phyloP scores from a whole-genome alignment of 2,797 vertebrate genomes.

The Syngnathus acus region DNA sequence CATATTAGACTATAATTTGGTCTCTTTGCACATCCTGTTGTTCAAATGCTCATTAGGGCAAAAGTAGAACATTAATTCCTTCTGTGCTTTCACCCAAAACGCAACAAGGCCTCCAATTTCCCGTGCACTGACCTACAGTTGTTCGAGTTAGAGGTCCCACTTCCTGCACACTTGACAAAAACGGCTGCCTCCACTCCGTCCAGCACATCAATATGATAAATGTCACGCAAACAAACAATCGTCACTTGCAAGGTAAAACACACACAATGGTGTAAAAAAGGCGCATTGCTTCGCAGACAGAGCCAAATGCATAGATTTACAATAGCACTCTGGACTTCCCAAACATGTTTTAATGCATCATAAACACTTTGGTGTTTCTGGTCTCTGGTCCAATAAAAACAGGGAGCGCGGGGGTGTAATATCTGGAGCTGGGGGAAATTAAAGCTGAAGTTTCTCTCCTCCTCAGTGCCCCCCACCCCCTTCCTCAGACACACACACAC shows the following conservation, averaged over 20 bases:
- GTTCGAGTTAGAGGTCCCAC: constrained; percentile 7
- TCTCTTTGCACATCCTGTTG: constrained; percentile 48
- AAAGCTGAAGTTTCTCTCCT: constrained; percentile 68
- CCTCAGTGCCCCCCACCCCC: constrained; percentile 38
- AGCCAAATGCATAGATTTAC: constrained; percentile 65
- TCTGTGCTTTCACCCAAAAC: constrained; percentile 39
- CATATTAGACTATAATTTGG: constrained; percentile 56
- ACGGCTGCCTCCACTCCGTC: constrained; percentile 18
- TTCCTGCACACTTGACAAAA: constrained; percentile 18
- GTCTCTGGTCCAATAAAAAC: constrained; percentile 70
- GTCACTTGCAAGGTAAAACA: constrained; percentile 47
- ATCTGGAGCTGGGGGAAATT: constrained; percentile 73
- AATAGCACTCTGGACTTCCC: constrained; percentile 50
- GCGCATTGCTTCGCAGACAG: constrained; percentile 46
- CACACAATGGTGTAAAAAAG: constrained; percentile 42
- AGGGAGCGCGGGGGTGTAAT: constrained; percentile 65
- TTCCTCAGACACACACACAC: constrained; percentile 17
- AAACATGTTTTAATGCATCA: constrained; percentile 66
- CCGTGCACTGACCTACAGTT: neutral
- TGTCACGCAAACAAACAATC: constrained; percentile 41
- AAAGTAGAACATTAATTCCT: constrained; percentile 49
- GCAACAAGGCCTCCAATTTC: constrained; percentile 24
- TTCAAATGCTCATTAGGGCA: constrained; percentile 54
- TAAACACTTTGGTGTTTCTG: constrained; percentile 69
- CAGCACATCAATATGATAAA: constrained; percentile 39